These are phyloP conservation scores for Eulemur macaco DNA, from an alignment of 2,113 vertebrate species.

Conservation along the genomic window DNA sequence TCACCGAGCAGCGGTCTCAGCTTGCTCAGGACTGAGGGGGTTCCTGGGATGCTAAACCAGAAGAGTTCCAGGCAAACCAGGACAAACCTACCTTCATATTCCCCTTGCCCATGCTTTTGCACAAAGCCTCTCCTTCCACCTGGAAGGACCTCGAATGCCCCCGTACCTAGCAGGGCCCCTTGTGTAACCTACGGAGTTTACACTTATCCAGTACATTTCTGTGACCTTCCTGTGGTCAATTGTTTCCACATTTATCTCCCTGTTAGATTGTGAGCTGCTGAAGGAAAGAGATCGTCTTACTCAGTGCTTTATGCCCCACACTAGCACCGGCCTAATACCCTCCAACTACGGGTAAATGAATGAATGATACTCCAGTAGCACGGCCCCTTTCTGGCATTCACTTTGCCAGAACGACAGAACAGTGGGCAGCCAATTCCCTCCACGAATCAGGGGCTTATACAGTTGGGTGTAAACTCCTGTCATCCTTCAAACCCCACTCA, in stretches of 20 bases:
- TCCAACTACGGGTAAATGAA: neutral
- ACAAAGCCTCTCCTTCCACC: neutral
- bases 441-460: neutral
- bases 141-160: neutral
- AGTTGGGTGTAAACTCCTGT: neutral
- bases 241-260: neutral
- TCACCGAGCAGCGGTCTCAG: neutral
- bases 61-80: neutral
- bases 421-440: neutral
- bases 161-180: neutral
- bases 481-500: neutral
- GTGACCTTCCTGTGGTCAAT: neutral
- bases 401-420: neutral
- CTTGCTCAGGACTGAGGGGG: neutral
- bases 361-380: neutral
- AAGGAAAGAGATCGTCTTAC: neutral
- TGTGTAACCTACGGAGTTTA: no score
- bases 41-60: neutral
- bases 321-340: neutral
- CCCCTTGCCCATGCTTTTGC: neutral
- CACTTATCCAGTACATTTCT: no score
- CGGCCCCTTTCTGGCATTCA: neutral
- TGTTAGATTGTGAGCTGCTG: neutral
- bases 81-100: neutral
- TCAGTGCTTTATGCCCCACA: neutral